Conservation (phyloP, 2,113 vertebrate genomes). For the Acanthochromis polyacanthus region DNA sequence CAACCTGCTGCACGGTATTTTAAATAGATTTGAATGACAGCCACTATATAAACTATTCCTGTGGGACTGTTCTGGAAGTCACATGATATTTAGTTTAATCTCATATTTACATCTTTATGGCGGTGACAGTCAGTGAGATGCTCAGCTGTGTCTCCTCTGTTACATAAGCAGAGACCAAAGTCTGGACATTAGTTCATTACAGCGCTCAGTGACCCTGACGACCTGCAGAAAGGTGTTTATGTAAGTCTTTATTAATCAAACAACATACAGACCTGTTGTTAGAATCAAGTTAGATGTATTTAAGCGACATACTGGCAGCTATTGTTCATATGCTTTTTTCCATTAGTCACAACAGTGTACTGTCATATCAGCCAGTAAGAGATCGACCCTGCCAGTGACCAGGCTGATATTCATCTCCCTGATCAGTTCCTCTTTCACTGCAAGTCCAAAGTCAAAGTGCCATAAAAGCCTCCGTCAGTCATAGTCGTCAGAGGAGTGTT, state of each 20-base stretch:
- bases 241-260: neutral
- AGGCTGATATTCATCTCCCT: neutral
- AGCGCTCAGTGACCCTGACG: neutral
- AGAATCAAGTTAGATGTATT: neutral
- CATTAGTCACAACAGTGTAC: neutral
- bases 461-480: slow-evolving; percentile 73
- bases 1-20: neutral
- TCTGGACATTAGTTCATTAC: slow-evolving; percentile 47
- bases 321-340: neutral
- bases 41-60: no score
- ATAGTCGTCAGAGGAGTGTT: neutral
- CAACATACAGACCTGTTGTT: neutral
- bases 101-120: slow-evolving; percentile 59
- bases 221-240: neutral
- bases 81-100: slow-evolving; percentile 2
- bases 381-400: neutral
- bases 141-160: slow-evolving; percentile 16
- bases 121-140: slow-evolving; percentile 6
- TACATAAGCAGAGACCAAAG: slow-evolving; percentile 60
- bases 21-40: no score
- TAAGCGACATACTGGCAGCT: neutral
- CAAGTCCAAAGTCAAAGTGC: slow-evolving; percentile 80
- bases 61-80: neutral
- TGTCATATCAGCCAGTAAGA: neutral
- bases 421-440: slow-evolving; percentile 27